Base-by-base conservation (phyloP, 2,797 vertebrate species). In the Lepidocolaptes lacrymiger region DNA sequence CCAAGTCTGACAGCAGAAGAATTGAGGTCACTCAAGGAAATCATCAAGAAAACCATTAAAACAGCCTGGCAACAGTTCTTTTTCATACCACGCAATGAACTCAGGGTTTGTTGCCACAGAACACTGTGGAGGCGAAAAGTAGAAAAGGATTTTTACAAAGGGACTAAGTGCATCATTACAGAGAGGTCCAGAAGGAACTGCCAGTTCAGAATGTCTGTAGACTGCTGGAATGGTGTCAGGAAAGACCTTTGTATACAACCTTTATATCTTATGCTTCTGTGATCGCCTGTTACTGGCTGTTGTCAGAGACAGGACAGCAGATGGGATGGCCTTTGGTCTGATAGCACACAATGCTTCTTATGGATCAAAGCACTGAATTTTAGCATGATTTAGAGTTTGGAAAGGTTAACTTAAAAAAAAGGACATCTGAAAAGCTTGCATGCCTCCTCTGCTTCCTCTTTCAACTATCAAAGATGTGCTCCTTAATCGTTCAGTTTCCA, bases 291-390 rank as follows among this genome's bases (percentile, higher is more conserved):
- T 84, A 81, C 39, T 62, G 59, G 43, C 55, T 78, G 1, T 66
- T 79, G 74, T 81, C 62, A 81, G 76, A 86, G 46, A 91, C 55
- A 73, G 66, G 59, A 52, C 0, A 78, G 83, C 85, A 93, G 69
- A 90, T 88, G 36, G 91, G 66, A 88, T 59, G 43, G 62, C 71
- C 85, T 95, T 88, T 90, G 67, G 66, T 88, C 74, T 76, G 74
- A 88, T 2, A 52, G 83, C 67, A 63, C 48, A 16, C 59, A 88
- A 41, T 49, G 16, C 41, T 93, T 86, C 90, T 89, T 88, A 91
- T 23, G 54, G 88, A 95, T 81, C 74, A 84, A 86, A 78, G 89
- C 88, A 71, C 85, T 86, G 18, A 5, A 63, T 90, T 88, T 91
- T 92, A 85, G 48, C 64, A 74, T 43, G 52, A 79, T 49, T 81